phyloP scores from a whole-genome alignment of 2,888 invertebrate species.

The Epirrhoe alternata region DNA sequence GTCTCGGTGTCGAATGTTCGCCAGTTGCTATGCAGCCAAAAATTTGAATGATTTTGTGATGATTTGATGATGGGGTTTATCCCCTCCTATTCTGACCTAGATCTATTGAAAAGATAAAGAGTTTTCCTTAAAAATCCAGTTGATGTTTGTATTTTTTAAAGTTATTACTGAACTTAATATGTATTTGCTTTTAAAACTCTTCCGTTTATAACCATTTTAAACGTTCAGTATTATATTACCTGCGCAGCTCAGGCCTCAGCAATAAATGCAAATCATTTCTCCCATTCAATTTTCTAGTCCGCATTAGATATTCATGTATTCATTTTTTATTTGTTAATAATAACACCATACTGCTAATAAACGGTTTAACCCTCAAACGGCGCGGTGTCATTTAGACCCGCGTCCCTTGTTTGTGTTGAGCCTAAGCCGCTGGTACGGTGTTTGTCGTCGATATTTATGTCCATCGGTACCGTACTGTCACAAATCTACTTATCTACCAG shows the following conservation, averaged over 20 bases:
- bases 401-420: slow-evolving; percentile 78
- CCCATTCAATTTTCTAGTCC: slow-evolving; percentile 5
- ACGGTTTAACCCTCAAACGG: slow-evolving; percentile 67
- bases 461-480: slow-evolving; percentile 74
- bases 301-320: slow-evolving; percentile 19
- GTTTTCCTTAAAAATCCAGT: neutral
- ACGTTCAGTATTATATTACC: neutral
- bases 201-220: neutral
- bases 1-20: slow-evolving; percentile 43
- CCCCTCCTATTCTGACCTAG: neutral
- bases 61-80: neutral
- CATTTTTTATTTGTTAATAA: slow-evolving; percentile 46
- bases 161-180: neutral
- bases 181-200: neutral
- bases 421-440: slow-evolving; percentile 82
- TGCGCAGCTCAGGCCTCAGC: neutral
- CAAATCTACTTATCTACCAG: slow-evolving; percentile 84
- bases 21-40: slow-evolving; percentile 30
- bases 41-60: neutral
- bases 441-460: slow-evolving; percentile 81
- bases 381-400: slow-evolving; percentile 65
- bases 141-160: neutral
- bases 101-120: neutral
- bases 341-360: slow-evolving; percentile 65
- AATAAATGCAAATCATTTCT: slow-evolving; percentile 1